phyloP scores from a whole-genome alignment of 2,888 invertebrate genomes.

The Agrotis ipsilon region DNA sequence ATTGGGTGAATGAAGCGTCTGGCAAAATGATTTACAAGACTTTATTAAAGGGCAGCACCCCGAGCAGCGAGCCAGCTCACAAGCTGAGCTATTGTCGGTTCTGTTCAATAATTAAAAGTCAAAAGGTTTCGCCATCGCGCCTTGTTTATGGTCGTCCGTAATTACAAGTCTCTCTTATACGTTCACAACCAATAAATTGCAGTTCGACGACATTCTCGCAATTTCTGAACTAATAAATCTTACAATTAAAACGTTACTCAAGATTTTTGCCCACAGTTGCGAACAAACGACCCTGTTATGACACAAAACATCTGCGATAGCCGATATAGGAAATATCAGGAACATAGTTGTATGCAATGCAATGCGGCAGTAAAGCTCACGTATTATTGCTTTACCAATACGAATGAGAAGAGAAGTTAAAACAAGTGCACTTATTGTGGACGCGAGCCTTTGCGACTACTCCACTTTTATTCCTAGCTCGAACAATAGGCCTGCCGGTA shows the following conservation, averaged over 20 bases:
- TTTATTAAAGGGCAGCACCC: slow-evolving; percentile 82
- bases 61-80: slow-evolving; percentile 60
- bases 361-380: slow-evolving; percentile 80
- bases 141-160: slow-evolving; percentile 80
- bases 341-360: slow-evolving; percentile 72
- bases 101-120: slow-evolving; percentile 84
- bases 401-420: slow-evolving; percentile 77
- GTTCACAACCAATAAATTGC: slow-evolving; percentile 74
- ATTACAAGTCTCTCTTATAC: slow-evolving; percentile 77
- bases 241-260: slow-evolving; percentile 56
- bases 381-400: slow-evolving; percentile 72
- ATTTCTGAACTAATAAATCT: slow-evolving; percentile 66
- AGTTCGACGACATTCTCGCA: slow-evolving; percentile 73
- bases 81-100: slow-evolving; percentile 74
- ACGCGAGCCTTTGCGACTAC: slow-evolving; percentile 74
- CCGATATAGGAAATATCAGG: slow-evolving; percentile 69
- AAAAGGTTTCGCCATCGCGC: slow-evolving; percentile 78
- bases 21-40: slow-evolving; percentile 78
- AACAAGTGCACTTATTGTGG: slow-evolving; percentile 81
- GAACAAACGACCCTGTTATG: slow-evolving; percentile 43
- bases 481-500: slow-evolving; percentile 86
- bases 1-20: slow-evolving; percentile 64
- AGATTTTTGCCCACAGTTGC: slow-evolving; percentile 45
- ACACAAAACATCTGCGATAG: slow-evolving; percentile 58
- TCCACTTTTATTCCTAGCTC: slow-evolving; percentile 84